Evolutionary conservation across 2,797 vertebrate genomes (phyloP), one percentile per base, ranked within the genome.

Genomic region (Epinephelus awoara): DNA sequence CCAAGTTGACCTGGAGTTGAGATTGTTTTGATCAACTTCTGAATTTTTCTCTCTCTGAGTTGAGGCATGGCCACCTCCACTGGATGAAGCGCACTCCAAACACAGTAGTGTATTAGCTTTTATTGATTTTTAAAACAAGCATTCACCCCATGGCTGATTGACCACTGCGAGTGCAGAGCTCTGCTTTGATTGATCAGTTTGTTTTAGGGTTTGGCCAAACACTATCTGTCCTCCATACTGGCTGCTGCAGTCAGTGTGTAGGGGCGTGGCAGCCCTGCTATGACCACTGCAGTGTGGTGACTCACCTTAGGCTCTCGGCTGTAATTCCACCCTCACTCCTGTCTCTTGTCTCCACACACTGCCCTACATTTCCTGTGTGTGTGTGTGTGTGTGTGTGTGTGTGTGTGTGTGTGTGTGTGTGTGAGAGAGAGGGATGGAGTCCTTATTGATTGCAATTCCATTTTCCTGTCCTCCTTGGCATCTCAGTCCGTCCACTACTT

Each of bases 241-340:
- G 25, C 38, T 44, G 85, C 81, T 71, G 82, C 75, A 63, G 64
- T 42, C 61, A 0, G 19, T 0, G 6, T 73, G 50, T 69, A 49
- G 34, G 77, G 82, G 75, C 27, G 85, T 70, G 79, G 58, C 58
- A 1, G 65, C 25, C 25, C 54, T 1, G 51, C 72, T 69, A 2
- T 75, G 85, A 70, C 67, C 80, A 62, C 81, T 86, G 92, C 85
- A 84, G 82, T 57, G 79, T 68, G 34, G 75, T 90, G 87, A 90
- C 88, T 91, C 87, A 90, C 85, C 88, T 88, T 58, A 68, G 80
- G 49, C 71, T 69, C 65, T 54, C 56, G 25, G 79, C 85, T 88
- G 88, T 87, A 88, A 89, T 88, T 90, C 67, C 75, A 90, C 23
- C 49, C 83, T 77, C 46, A 54, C 34, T 66, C 51, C 63, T 58